Evolutionary conservation across 2,113 vertebrate species (phyloP), one percentile per base, ranked within the genome.

Genomic region (Albula glossodonta): DNA sequence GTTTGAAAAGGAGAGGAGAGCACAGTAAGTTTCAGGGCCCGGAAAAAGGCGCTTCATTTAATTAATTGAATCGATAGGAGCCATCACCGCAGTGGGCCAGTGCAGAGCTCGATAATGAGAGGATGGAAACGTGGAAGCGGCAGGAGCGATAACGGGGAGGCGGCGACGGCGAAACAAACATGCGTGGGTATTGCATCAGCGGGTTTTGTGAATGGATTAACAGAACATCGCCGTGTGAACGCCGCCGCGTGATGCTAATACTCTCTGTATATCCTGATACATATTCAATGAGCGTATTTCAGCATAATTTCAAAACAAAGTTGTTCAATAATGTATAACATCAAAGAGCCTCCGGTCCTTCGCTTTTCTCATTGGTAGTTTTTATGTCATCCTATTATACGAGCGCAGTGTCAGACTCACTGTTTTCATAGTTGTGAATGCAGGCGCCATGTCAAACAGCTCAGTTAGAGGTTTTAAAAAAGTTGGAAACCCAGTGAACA

Each of bases 31-130:
- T 87, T 85, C 57, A 51, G 81, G 81, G 85, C 51, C 31, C 83
- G 84, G 48, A 83, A 82, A 53, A 82, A 53, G 83, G 85, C 86
- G 85, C 88, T 89, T 84, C 57, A 84, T 78, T 74, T 87, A 89
- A 89, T 88, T 87, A 85, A 90, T 88, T 87, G 87, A 77, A 5
- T 86, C 84, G 84, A 48, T 90, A 89, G 83, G 88, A 85, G 87
- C 80, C 86, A 85, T 86, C 78, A 88, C 83, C 51, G 49, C 57
- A 15, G 8, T 12, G 22, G 78, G 87, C 15, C 74, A 74, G 48
- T 51, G 60, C 41, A 17, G 12, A 10, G 25, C 79, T 17, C 22
- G 5, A 17, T 7, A 52, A 51, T 11, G 51, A n/a, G 80, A 25
- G 17, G 9, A 22, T 13, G 31, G 9, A 74, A 74, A 9, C 2